These are phyloP conservation scores for Pterobdella sp. DNA, from an alignment of 2,888 invertebrate species.

Conservation along the genomic window DNA sequence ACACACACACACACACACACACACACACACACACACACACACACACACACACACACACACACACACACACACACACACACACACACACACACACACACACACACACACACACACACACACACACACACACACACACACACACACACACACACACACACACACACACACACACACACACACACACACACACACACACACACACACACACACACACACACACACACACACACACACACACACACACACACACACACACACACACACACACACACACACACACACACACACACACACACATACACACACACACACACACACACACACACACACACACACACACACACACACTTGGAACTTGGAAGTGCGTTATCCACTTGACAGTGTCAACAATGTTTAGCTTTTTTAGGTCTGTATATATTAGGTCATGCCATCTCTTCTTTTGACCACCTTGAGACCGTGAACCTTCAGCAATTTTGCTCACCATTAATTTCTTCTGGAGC, in stretches of 20 bases:
- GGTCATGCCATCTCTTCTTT: no score
- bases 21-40: conserved; percentile 14
- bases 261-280: background rate
- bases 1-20: conserved; percentile 16
- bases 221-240: background rate
- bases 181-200: background rate
- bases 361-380: no score
- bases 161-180: conserved; percentile 66
- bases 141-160: background rate
- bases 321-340: no score
- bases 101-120: background rate
- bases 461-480: no score
- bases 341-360: conserved; percentile 88
- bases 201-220: background rate
- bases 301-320: background rate
- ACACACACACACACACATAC: background rate
- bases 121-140: background rate
- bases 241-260: conserved; percentile 63
- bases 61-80: conserved; percentile 16
- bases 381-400: no score
- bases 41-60: conserved; percentile 14
- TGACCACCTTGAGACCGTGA: no score
- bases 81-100: conserved; percentile 4
- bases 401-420: no score
- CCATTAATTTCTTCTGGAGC: no score